Base-by-base conservation (phyloP, 2,888 invertebrate species). In the Tachina grossa region DNA sequence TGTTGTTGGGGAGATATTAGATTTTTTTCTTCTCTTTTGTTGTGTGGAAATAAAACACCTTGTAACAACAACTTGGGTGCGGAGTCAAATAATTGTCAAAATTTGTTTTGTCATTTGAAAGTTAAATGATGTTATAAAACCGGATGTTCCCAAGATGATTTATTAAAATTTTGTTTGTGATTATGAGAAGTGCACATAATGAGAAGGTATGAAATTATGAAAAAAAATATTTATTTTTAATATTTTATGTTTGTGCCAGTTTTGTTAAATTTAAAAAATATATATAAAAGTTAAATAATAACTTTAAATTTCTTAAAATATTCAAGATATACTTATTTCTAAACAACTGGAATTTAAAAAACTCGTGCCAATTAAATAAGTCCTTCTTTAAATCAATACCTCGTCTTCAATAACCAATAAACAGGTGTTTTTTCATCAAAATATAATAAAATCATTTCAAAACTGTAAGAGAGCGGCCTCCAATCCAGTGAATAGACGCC, bases 91-190 rank as follows among this genome's bases (percentile, higher is more conserved):
- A 69, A 69, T 55, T 79, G 53, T 72, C 41, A 53, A 71, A 79
- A 49, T 55, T 63, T n/a, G 41, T 39, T 22, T 71, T 61, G 63
- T 71, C 53, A 55, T 79, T 31, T 47, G 22, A 45, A 51, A 68
- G 22, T 65, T n/a, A 57, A 31, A 31, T 31, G 10, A 49, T 51
- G 19, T 4, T 47, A 53, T 43, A 3, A n/a, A 63, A 72, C 63
- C 71, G 71, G 79, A 79, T 71, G 71, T 79, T 79, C 71, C 47
- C 53, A 72, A 65, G 55, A 63, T 72, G 63, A 79, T 47, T 71
- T 63, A 63, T 19, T 45, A 53, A 63, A 65, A 31, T 47, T 65
- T 55, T 59, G 10, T 63, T 31, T 47, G 39, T 75, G 16, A 45
- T 65, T 43, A 31, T 53, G 49, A 43, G 39, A 14, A 43, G 16